Percentiles rank a stretch among this genome's conserved stretches.
These are phyloP conservation scores for Pectinophora gossypiella DNA, from an alignment of 1,140 invertebrate genomes.

Conservation along the genomic window DNA sequence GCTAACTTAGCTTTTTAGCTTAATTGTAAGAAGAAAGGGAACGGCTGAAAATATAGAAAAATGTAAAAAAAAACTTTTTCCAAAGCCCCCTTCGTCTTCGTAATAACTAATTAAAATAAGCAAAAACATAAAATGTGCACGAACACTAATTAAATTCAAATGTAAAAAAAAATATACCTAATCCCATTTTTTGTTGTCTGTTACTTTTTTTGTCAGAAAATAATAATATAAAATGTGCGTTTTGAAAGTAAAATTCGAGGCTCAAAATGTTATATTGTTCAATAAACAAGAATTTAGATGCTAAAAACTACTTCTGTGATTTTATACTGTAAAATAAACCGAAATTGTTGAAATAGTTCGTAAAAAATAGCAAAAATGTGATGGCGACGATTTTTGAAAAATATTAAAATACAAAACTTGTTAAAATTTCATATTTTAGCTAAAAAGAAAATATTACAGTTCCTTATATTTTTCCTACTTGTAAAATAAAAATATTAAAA, in stretches of 20 bases:
- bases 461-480: background rate
- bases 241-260: background rate
- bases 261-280: too few relatives aligned
- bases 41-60: background rate
- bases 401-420: too few relatives aligned
- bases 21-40: too few relatives aligned
- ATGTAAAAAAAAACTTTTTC: background rate
- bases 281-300: conserved; percentile 8
- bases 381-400: conserved; percentile 7
- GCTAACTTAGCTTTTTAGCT: background rate
- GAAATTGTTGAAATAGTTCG: conserved; percentile 21
- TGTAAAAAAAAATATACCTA: background rate
- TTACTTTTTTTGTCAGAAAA: background rate
- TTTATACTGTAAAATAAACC: conserved; percentile 12
- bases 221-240: background rate
- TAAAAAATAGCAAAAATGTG: conserved; percentile 8
- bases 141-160: background rate
- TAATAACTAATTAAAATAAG: background rate
- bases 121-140: too few relatives aligned
- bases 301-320: conserved; percentile 16
- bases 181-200: background rate
- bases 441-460: background rate
- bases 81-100: background rate
- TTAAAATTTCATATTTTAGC: background rate
- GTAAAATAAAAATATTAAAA: background rate